Conservation (phyloP, 2,797 vertebrate species). For the Rhinella marina region DNA sequence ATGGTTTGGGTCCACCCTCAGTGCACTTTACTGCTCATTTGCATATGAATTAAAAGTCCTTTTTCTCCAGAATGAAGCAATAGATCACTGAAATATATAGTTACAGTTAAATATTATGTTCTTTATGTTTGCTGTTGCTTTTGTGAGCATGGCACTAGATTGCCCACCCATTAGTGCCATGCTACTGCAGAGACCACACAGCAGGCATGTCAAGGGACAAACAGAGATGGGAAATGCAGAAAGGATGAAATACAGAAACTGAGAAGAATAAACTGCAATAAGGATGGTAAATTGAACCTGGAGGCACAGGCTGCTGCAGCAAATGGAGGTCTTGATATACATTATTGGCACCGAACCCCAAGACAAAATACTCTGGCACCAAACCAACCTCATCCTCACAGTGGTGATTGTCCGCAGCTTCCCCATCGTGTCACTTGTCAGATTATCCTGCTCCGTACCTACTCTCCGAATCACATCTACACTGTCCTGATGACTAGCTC, state of each 20-base stretch:
- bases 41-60: too few species aligned
- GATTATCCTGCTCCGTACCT: conserved; percentile 10
- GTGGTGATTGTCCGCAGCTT: conserved; percentile 1
- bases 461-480: conserved; percentile 26
- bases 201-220: background rate
- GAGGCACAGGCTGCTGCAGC: conserved; percentile 7
- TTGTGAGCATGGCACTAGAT: background rate
- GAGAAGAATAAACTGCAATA: background rate
- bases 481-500: background rate
- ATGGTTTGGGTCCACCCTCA: too few species aligned
- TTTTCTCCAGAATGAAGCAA: too few species aligned
- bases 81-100: too few species aligned
- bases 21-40: too few species aligned
- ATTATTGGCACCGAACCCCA: background rate
- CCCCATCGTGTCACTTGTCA: conserved; percentile 38
- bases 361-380: conserved; percentile 39
- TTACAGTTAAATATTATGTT: too few species aligned
- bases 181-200: background rate
- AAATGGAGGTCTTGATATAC: conserved; percentile 11
- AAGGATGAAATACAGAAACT: background rate
- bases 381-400: conserved; percentile 29
- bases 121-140: too few species aligned
- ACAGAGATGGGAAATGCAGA: background rate
- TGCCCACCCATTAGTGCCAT: background rate
- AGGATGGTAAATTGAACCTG: background rate